Evolutionary conservation across 1,140 invertebrate genomes (phyloP).

Genomic region (Brachionus manjavacas): DNA sequence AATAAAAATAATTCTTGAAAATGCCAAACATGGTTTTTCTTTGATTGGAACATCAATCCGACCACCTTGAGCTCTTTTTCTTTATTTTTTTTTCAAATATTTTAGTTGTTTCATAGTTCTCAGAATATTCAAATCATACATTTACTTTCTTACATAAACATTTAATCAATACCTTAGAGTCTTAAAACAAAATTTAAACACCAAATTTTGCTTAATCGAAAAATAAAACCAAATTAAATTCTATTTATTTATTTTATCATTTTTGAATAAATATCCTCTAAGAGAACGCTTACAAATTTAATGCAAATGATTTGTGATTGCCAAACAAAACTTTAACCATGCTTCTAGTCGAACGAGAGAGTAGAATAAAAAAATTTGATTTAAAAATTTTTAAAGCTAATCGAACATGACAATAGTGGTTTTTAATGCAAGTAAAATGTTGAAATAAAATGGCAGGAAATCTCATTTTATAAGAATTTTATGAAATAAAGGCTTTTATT

Average conservation of each 20-base stretch:
- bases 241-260: neutral
- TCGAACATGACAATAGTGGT: too few species aligned
- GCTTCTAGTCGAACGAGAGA: neutral
- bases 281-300: neutral
- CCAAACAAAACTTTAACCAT: neutral
- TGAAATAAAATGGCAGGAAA: neutral
- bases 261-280: neutral
- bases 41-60: constrained; percentile 3
- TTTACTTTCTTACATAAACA: neutral
- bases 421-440: neutral
- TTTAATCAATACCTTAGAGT: neutral
- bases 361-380: neutral
- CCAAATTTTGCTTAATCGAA: neutral
- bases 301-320: neutral
- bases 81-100: neutral
- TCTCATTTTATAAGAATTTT: neutral
- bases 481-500: neutral
- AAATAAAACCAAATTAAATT: neutral
- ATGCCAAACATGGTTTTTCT: neutral
- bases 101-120: neutral
- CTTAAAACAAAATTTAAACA: neutral
- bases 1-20: neutral
- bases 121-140: neutral
- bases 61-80: constrained; percentile 25
- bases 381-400: too few species aligned